phyloP scores from a whole-genome alignment of 1,140 invertebrate species.

The Cotesia vestalis region DNA sequence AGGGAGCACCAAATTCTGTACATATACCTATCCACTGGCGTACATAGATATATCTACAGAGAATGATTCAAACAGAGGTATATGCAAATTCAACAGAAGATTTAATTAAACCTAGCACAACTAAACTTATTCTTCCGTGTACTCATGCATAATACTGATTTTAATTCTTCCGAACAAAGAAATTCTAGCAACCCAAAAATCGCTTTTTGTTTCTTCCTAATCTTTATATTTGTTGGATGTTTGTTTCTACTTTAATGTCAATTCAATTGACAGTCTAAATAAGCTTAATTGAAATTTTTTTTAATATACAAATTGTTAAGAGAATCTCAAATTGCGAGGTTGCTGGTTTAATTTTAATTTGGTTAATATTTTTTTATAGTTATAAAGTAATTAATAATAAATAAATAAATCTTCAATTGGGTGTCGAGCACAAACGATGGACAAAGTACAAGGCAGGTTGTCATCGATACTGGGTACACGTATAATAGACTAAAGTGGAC shows the following conservation, averaged over 20 bases:
- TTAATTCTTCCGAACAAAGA: too few species aligned
- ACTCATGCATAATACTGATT: too few species aligned
- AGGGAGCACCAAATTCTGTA: conserved; percentile 50
- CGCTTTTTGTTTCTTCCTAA: neutral
- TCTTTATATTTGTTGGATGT: neutral
- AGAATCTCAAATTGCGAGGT: too few species aligned
- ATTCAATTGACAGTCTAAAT: neutral
- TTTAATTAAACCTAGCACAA: conserved; percentile 60
- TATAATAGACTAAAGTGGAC: conserved; percentile 62
- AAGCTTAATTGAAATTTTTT: too few species aligned
- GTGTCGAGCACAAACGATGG: conserved; percentile 6
- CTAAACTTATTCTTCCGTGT: too few species aligned
- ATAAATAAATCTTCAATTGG: conserved; percentile 1
- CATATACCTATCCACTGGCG: neutral
- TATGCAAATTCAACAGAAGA: conserved; percentile 64
- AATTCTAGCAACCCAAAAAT: neutral
- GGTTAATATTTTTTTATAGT: neutral
- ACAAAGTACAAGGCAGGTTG: conserved; percentile 42
- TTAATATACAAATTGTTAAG: too few species aligned
- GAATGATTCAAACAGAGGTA: conserved; percentile 42
- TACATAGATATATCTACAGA: neutral
- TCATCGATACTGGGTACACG: conserved; percentile 61
- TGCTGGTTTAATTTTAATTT: neutral
- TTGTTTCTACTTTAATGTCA: too few species aligned
- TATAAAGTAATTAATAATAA: neutral